Base-by-base conservation (phyloP, 2,797 vertebrate species). In the Eleutherodactylus coqui region DNA sequence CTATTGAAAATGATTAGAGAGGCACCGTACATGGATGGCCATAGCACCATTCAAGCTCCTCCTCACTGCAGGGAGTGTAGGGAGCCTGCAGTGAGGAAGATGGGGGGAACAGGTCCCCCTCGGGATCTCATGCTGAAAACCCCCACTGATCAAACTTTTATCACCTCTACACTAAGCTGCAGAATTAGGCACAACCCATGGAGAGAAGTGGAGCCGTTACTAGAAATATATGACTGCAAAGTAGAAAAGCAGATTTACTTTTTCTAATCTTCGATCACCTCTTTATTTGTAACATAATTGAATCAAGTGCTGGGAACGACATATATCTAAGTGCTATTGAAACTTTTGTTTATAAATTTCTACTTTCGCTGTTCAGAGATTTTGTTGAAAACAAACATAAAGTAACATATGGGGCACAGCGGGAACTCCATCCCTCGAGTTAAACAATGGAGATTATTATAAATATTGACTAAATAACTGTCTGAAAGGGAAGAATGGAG, bases 401-500 rank as follows among this genome's bases (percentile, higher is more conserved):
- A 72, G 34, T 36, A 16, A 41, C 84, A 85, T 85, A 85, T 85
- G 84, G 62, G 10, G 49, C 64, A 38, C 84, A 79, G 83, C 45
- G 67, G 76, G 64, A 73, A 21, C 36, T 45, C 51, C 64, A 43
- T 58, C 45, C 69, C 55, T 45, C 72, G 75, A 55, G 69, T 55
- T 55, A 78, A 83, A 85, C 83, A 85, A 75, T 32, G 32, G 17
- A 69, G 75, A 85, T 79, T 69, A 43, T 85, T 85, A 85, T 85
- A 85, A 84, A 79, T 62, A 79, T 24, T 70, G 62, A 21, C 62
- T 75, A 21, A 85, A 29, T 27, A 85, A 70, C 47, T 32, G 62
- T n/a, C 62, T 78, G 34, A 85, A 43, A 34, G 38, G n/a, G 17
- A 67, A 27, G 36, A 11, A 32, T 19, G 21, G 34, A 80, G 60